phyloP scores from a whole-genome alignment of 2,113 vertebrate species.

The Lophochroa leadbeateri region DNA sequence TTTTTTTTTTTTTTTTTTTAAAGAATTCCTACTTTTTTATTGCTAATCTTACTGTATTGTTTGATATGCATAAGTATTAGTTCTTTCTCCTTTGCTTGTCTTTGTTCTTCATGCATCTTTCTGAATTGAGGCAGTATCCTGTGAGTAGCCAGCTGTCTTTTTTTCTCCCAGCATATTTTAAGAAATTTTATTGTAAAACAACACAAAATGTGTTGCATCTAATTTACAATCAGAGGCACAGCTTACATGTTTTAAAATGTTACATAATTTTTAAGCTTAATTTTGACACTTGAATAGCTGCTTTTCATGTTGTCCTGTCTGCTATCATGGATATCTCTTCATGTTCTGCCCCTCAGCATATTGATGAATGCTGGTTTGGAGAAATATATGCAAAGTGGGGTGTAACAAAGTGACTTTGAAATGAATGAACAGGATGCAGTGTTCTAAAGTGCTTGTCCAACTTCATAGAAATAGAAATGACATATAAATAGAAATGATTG shows the following conservation, averaged over 20 bases:
- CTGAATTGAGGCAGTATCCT: background rate
- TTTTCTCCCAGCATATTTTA: background rate
- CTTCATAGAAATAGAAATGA: background rate
- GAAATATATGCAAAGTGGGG: background rate
- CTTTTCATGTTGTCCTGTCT: background rate
- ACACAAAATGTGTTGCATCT: background rate
- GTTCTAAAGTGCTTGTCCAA: background rate
- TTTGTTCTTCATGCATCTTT: background rate
- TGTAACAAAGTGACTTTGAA: background rate
- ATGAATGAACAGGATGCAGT: background rate
- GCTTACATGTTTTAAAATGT: background rate
- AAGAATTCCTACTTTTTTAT: background rate
- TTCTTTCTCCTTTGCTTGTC: background rate
- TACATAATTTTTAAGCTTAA: background rate
- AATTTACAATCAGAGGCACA: background rate
- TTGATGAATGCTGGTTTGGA: background rate
- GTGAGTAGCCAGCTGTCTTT: background rate
- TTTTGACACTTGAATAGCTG: background rate
- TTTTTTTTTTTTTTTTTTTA: background rate
- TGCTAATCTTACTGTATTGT: background rate
- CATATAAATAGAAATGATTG: background rate
- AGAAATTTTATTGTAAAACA: background rate
- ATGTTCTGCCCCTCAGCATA: background rate
- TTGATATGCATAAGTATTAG: background rate
- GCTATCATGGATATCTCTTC: background rate